These are phyloP conservation scores for Tetragnatha montana DNA, from an alignment of 2,888 invertebrate genomes.

Conservation along the genomic window DNA sequence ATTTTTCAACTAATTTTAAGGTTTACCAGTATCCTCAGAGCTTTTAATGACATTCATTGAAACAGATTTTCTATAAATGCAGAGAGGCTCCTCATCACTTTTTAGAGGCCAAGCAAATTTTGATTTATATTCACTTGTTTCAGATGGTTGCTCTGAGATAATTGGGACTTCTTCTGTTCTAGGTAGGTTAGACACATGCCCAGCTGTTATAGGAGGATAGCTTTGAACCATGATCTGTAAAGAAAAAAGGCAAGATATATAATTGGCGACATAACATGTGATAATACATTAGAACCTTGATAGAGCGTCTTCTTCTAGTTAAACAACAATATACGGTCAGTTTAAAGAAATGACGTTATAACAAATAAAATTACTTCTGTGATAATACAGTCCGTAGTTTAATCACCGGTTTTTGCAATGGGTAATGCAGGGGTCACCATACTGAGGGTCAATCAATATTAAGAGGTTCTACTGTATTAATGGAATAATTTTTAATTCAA, in stretches of 20 bases:
- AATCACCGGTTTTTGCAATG: too few relatives aligned
- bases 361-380: too few relatives aligned
- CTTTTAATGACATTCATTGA: constrained; percentile 82
- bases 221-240: constrained; percentile 69
- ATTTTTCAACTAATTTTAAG: not conserved
- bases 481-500: too few relatives aligned
- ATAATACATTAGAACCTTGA: too few relatives aligned
- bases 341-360: too few relatives aligned
- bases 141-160: constrained; percentile 53
- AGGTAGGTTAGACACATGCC: constrained; percentile 54
- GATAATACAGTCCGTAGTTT: too few relatives aligned
- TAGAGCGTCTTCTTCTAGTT: too few relatives aligned
- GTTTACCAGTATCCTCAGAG: constrained; percentile 51
- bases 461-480: too few relatives aligned
- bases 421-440: too few relatives aligned
- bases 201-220: constrained; percentile 65
- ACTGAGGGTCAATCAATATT: too few relatives aligned
- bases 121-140: constrained; percentile 85
- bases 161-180: constrained; percentile 61
- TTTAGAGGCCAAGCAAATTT: constrained; percentile 89
- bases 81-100: constrained; percentile 42
- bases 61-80: constrained; percentile 86
- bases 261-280: too few relatives aligned
- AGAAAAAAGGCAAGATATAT: not conserved
- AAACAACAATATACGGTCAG: too few relatives aligned